phyloP scores from a whole-genome alignment of 2,888 invertebrate species.

The Xylota sylvarum region DNA sequence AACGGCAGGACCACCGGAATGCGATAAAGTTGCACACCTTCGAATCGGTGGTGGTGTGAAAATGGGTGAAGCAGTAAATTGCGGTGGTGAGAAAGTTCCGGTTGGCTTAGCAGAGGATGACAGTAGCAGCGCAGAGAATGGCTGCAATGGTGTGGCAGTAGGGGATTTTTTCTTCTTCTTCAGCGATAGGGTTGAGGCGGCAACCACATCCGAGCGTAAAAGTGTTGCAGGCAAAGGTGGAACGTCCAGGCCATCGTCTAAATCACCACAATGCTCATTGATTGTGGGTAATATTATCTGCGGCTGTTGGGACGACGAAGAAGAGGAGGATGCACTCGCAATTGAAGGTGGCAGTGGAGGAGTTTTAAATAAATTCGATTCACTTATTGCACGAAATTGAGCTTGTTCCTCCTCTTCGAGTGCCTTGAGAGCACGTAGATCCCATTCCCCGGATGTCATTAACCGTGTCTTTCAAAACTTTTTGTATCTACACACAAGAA shows the following conservation, averaged over 20 bases:
- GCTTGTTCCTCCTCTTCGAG: slow-evolving; percentile 84
- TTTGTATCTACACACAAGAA: slow-evolving; percentile 46
- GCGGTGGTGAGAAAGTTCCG: slow-evolving; percentile 80
- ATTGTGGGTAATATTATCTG: slow-evolving; percentile 83
- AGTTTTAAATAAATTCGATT: slow-evolving; percentile 82
- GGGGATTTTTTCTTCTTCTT: slow-evolving; percentile 66
- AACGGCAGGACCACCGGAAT: slow-evolving; percentile 78
- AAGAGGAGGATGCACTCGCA: slow-evolving; percentile 77
- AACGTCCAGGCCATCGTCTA: slow-evolving; percentile 70
- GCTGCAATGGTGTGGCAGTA: slow-evolving; percentile 16
- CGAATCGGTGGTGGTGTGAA: slow-evolving; percentile 83
- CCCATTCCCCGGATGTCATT: slow-evolving; percentile 85
- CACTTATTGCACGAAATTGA: slow-evolving; percentile 83
- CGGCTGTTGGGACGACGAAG: slow-evolving; percentile 82
- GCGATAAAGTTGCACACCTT: slow-evolving; percentile 83
- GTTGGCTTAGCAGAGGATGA: slow-evolving; percentile 79
- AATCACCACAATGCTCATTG: slow-evolving; percentile 81
- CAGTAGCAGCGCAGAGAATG: slow-evolving; percentile 52
- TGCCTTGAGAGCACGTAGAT: slow-evolving; percentile 84
- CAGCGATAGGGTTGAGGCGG: slow-evolving; percentile 52
- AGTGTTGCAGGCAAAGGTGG: slow-evolving; percentile 75
- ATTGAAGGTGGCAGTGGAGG: slow-evolving; percentile 76
- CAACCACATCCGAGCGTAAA: slow-evolving; percentile 62
- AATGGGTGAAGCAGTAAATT: slow-evolving; percentile 81
- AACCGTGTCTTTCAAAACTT: slow-evolving; percentile 71